A percentile compares a stretch with the other conserved stretches of the same genome.
phyloP scores from a whole-genome alignment of 2,888 invertebrate species.

The Monochamus alternatus region DNA sequence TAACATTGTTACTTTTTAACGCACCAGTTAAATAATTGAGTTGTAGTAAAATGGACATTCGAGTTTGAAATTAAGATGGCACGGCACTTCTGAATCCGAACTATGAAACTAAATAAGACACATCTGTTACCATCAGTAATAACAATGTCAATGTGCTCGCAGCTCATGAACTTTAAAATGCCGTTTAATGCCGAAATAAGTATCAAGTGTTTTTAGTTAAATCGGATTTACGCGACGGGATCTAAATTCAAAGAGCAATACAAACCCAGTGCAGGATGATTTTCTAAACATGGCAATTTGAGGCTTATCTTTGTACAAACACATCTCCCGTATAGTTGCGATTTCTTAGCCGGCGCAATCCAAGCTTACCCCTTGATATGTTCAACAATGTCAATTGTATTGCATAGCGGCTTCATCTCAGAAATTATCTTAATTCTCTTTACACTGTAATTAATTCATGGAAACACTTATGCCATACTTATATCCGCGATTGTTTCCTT shows the following conservation, averaged over 20 bases:
- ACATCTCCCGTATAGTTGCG: constrained; percentile 60
- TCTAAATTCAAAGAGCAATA: constrained; percentile 38
- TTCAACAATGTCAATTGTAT: constrained; percentile 65
- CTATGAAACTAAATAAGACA: constrained; percentile 58
- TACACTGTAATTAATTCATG: constrained; percentile 54
- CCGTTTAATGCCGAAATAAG: constrained; percentile 52
- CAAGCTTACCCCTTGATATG: constrained; percentile 61
- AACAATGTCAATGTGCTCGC: constrained; percentile 52
- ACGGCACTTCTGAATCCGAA: constrained; percentile 39
- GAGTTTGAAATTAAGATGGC: constrained; percentile 30
- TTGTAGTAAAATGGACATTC: constrained; percentile 8
- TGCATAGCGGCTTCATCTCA: constrained; percentile 52
- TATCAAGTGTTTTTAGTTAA: constrained; percentile 53
- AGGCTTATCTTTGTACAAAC: constrained; percentile 68
- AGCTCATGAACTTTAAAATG: constrained; percentile 49
- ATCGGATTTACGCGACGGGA: constrained; percentile 47
- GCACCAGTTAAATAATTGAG: too few relatives aligned
- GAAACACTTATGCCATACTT: constrained; percentile 49
- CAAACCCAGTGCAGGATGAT: constrained; percentile 63
- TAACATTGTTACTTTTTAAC: too few relatives aligned
- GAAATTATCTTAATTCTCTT: constrained; percentile 47
- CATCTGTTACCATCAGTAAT: constrained; percentile 59
- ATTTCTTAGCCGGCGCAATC: constrained; percentile 61
- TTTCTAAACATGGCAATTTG: constrained; percentile 68
- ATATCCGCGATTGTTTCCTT: constrained; percentile 27